Conservation (phyloP, 2,113 vertebrate species). For the Etheostoma cragini region DNA sequence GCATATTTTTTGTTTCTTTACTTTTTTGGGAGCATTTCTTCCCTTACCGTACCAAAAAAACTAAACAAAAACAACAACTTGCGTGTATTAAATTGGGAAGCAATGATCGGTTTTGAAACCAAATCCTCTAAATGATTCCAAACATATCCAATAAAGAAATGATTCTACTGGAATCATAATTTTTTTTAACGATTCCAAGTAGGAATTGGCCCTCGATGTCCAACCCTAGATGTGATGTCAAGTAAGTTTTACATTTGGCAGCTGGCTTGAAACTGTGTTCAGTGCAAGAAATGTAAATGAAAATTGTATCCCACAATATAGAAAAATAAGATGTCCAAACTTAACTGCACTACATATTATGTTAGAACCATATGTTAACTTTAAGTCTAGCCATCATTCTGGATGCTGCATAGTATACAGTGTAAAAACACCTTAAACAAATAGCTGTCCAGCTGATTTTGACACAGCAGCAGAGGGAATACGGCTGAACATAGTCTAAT, state of each 20-base stretch:
- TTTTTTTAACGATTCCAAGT: too few species aligned
- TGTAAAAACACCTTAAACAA: constrained; percentile 10
- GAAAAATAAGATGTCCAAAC: background rate
- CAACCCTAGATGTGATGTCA: background rate
- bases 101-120: too few species aligned
- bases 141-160: too few species aligned
- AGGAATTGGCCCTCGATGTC: too few species aligned
- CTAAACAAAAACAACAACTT: too few species aligned
- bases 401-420: background rate
- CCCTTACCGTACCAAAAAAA: too few species aligned
- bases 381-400: background rate
- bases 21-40: too few species aligned
- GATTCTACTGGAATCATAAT: too few species aligned
- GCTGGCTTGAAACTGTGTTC: background rate
- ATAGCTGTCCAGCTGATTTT: background rate
- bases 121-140: too few species aligned
- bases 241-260: background rate
- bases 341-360: background rate
- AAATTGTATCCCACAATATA: background rate
- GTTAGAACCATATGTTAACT: background rate
- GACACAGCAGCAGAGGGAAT: constrained; percentile 5
- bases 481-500: constrained; percentile 18
- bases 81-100: too few species aligned
- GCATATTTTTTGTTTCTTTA: too few species aligned
- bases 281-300: background rate